These are phyloP conservation scores for Eurois occulta DNA, from an alignment of 2,888 invertebrate genomes.

Conservation along the genomic window DNA sequence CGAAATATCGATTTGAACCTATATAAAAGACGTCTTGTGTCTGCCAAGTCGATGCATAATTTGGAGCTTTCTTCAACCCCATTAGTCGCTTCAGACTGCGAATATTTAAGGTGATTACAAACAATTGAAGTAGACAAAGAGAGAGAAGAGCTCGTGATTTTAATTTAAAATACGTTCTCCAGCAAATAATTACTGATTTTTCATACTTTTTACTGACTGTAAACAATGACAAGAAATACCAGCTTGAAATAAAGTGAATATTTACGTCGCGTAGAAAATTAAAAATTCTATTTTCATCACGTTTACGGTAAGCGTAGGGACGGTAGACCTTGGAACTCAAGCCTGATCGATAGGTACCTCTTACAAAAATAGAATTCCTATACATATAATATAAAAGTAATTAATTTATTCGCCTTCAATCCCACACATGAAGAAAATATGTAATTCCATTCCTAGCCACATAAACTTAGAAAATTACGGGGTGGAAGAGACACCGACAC, in stretches of 20 bases:
- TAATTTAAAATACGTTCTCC: background rate
- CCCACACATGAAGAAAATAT: background rate
- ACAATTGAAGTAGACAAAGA: conserved; percentile 9
- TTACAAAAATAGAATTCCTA: conserved; percentile 36
- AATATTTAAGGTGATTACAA: conserved; percentile 21
- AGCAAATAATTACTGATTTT: background rate
- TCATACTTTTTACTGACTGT: background rate
- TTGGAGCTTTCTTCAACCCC: conserved; percentile 39
- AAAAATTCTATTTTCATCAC: background rate
- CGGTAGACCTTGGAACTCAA: conserved; percentile 19
- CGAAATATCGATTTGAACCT: conserved; percentile 52
- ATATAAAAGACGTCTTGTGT: conserved; percentile 29
- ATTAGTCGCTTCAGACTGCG: conserved; percentile 28
- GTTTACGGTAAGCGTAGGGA: background rate
- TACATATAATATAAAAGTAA: conserved; percentile 13
- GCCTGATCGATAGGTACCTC: conserved; percentile 18
- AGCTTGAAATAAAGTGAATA: background rate
- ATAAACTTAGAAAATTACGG: background rate
- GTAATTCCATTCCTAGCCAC: background rate
- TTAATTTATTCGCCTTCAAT: conserved; percentile 4
- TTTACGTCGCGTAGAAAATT: background rate
- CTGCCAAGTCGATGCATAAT: conserved; percentile 55
- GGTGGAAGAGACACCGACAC: too few species aligned
- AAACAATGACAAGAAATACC: background rate
- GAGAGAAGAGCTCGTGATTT: background rate